Conservation (phyloP, 2,797 vertebrate genomes). For the Cynodonichthys magdalenae region DNA sequence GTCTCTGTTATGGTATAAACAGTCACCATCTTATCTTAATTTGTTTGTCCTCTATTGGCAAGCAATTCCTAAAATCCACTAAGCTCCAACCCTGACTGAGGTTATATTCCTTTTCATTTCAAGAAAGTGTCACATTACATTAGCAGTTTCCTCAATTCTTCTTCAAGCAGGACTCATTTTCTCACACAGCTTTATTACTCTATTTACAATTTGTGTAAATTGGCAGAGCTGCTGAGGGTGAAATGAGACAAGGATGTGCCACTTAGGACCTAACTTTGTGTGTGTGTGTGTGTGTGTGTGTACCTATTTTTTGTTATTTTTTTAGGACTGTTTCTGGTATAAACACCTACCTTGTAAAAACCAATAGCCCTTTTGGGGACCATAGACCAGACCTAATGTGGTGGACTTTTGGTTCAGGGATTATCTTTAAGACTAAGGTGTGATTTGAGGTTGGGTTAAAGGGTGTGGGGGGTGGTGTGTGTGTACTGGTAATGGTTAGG, state of each 20-base stretch:
- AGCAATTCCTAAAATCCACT: conserved; percentile 5
- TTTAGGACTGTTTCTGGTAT: too few relatives aligned
- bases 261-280: conserved; percentile 27
- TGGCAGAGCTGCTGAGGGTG: conserved; percentile 29
- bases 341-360: too few relatives aligned
- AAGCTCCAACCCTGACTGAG: conserved; percentile 1
- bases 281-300: too few relatives aligned
- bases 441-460: too few relatives aligned
- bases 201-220: conserved; percentile 52
- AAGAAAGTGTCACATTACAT: conserved; percentile 21
- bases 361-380: too few relatives aligned
- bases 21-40: not conserved
- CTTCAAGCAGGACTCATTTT: conserved; percentile 20
- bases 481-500: too few relatives aligned
- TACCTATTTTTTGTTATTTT: too few relatives aligned
- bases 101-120: conserved; percentile 12
- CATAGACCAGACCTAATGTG: too few relatives aligned
- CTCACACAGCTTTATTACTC: conserved; percentile 13
- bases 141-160: not conserved
- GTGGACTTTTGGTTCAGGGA: too few relatives aligned
- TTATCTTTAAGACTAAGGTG: too few relatives aligned
- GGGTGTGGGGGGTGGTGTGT: too few relatives aligned
- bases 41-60: not conserved
- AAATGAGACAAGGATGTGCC: conserved; percentile 24
- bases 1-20: not conserved